Conservation (phyloP, 2,797 vertebrate genomes). For the Phylloscopus collybita region DNA sequence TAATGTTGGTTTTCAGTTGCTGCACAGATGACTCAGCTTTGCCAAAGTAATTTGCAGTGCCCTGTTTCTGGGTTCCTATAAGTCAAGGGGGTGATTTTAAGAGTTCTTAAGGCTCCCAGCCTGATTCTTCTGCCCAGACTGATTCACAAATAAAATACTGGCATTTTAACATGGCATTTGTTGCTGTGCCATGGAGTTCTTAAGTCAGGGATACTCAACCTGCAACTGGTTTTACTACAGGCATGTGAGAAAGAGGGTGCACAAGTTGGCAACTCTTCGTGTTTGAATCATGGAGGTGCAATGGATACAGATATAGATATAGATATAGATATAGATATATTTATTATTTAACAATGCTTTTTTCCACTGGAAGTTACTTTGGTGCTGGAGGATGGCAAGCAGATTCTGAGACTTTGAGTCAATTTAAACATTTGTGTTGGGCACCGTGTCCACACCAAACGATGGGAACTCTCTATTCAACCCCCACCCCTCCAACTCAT, state of each 20-base stretch:
- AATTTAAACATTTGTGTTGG: background rate
- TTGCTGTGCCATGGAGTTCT: background rate
- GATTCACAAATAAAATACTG: background rate
- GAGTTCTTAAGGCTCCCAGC: background rate
- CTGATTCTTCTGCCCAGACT: background rate
- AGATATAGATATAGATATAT: too few species aligned
- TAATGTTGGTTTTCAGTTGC: background rate
- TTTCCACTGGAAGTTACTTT: background rate
- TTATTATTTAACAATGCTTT: background rate
- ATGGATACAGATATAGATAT: background rate
- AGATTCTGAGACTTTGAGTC: background rate
- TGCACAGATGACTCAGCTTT: background rate
- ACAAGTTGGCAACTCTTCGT: background rate
- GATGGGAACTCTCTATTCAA: background rate
- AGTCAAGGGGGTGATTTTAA: background rate
- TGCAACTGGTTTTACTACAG: background rate
- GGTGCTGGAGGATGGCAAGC: background rate
- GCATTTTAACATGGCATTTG: background rate
- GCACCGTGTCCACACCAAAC: background rate
- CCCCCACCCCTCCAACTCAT: background rate
- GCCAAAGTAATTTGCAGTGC: background rate
- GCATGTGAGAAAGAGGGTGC: fast-evolving
- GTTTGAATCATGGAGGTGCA: background rate
- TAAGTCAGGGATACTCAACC: background rate
- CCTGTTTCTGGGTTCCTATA: background rate